Conservation (phyloP, 2,797 vertebrate species). For the Darevskia mixta region DNA sequence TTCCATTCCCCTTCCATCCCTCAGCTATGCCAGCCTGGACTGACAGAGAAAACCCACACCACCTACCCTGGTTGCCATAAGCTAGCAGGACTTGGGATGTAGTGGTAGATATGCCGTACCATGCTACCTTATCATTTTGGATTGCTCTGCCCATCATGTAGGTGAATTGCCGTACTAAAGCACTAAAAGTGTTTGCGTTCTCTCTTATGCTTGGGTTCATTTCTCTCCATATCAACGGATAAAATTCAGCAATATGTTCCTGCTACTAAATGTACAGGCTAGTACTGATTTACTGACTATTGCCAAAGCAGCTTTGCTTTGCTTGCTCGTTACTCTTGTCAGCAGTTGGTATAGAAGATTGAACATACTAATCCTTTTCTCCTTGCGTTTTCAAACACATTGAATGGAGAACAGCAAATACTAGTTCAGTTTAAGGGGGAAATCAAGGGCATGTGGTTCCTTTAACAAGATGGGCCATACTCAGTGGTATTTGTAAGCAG, state of each 20-base stretch:
- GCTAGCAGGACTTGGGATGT: too few relatives aligned
- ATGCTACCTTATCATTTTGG: too few relatives aligned
- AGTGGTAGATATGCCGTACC: too few relatives aligned
- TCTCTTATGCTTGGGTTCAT: not conserved
- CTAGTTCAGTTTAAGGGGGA: not conserved
- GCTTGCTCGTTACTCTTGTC: not conserved
- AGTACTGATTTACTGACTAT: not conserved
- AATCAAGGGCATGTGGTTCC: not conserved
- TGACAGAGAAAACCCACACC: too few relatives aligned
- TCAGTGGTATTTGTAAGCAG: not conserved
- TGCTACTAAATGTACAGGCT: rapidly evolving
- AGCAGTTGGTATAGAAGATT: not conserved
- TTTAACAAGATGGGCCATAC: conserved; percentile 9
- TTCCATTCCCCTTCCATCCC: too few relatives aligned
- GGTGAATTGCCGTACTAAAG: not conserved
- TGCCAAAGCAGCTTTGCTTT: not conserved
- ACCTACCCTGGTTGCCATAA: too few relatives aligned
- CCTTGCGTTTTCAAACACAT: not conserved
- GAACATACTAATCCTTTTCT: not conserved
- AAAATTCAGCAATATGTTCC: not conserved
- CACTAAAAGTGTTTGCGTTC: not conserved
- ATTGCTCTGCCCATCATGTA: not conserved
- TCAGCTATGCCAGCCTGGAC: too few relatives aligned
- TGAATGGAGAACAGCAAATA: not conserved
- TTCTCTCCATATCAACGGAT: not conserved